Conservation (phyloP, 2,888 invertebrate genomes). For the Brachyopa scutellaris region DNA sequence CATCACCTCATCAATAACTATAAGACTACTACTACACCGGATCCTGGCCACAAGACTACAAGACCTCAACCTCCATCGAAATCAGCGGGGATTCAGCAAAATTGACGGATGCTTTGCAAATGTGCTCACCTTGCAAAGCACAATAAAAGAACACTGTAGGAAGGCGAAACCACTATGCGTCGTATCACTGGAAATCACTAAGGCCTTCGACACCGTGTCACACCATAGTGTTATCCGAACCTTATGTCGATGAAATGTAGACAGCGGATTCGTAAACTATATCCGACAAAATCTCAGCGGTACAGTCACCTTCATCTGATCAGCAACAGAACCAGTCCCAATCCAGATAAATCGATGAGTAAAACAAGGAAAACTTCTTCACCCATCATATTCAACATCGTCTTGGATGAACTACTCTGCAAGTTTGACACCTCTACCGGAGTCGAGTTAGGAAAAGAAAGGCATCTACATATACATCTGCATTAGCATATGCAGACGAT, state of each 20-base stretch:
- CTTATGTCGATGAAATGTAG: not conserved
- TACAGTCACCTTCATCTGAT: not conserved
- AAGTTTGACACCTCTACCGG: not conserved
- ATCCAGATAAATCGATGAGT: not conserved
- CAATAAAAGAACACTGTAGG: not conserved
- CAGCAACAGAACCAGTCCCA: not conserved
- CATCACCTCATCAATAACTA: not conserved
- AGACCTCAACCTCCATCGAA: not conserved
- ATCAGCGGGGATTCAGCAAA: no score
- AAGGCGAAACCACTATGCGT: not conserved
- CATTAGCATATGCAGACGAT: not conserved
- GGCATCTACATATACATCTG: not conserved
- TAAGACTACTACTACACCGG: not conserved
- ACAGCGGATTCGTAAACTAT: no score
- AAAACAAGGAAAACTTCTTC: constrained; percentile 3
- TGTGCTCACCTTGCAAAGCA: not conserved
- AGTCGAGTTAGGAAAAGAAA: not conserved
- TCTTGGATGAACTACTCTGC: not conserved
- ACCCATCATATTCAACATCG: not conserved
- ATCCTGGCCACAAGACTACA: not conserved
- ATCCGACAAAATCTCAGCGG: not conserved
- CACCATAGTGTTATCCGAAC: not conserved
- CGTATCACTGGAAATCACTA: not conserved
- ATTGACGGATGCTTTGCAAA: constrained; percentile 12
- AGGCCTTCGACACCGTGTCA: no score